phyloP scores from a whole-genome alignment of 2,113 vertebrate genomes.

The Scatophagus argus region DNA sequence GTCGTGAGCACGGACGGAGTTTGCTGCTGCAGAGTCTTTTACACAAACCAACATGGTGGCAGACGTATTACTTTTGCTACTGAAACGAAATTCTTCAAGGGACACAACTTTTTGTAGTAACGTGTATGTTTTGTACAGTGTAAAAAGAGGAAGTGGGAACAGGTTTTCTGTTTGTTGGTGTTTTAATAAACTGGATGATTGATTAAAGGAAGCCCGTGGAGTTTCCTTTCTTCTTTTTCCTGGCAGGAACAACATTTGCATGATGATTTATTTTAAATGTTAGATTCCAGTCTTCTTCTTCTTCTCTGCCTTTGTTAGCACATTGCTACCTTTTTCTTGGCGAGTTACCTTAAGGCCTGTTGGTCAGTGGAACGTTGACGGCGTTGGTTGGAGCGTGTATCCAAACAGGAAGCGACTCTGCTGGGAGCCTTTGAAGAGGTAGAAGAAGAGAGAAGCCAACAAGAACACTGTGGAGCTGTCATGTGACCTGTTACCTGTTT shows the following conservation, averaged over 20 bases:
- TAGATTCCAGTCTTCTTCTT: too few relatives aligned
- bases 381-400: too few relatives aligned
- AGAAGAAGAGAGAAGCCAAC: neutral
- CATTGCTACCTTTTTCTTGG: too few relatives aligned
- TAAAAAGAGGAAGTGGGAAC: neutral
- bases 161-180: conserved; percentile 9
- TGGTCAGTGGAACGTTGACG: neutral
- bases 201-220: neutral
- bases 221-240: too few relatives aligned
- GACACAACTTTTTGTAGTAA: conserved; percentile 67
- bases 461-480: neutral
- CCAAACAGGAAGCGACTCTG: too few relatives aligned
- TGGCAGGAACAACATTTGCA: too few relatives aligned
- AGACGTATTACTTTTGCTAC: conserved; percentile 62
- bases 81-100: conserved; percentile 81
- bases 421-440: neutral
- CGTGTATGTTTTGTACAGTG: conserved; percentile 75
- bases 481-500: neutral
- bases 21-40: conserved; percentile 26
- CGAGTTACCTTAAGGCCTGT: too few relatives aligned
- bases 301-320: too few relatives aligned
- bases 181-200: neutral
- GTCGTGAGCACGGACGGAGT: too few relatives aligned
- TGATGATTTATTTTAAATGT: too few relatives aligned
- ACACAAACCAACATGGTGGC: conserved; percentile 33